phyloP scores from a whole-genome alignment of 2,797 vertebrate species.

The Euphonia xanthogaster region DNA sequence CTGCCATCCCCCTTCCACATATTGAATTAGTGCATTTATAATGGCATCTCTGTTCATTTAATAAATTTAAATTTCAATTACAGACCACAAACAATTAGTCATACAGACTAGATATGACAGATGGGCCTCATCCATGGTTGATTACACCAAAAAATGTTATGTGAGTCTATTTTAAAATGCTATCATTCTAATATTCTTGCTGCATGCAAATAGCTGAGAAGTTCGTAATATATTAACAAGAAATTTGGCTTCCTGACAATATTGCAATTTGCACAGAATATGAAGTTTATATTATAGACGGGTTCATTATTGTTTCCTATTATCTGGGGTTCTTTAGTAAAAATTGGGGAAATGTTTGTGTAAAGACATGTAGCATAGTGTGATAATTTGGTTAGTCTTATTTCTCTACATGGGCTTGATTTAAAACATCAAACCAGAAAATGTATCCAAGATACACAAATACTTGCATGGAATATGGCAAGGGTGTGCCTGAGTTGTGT shows the following conservation, averaged over 20 bases:
- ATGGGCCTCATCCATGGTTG: constrained; percentile 48
- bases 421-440: background rate
- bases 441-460: background rate
- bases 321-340: background rate
- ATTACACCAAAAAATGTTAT: constrained; percentile 41
- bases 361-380: background rate
- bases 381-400: background rate
- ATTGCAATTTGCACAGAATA: background rate
- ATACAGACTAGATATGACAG: constrained; percentile 54
- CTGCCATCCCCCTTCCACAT: constrained; percentile 12
- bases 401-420: background rate
- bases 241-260: constrained; percentile 15
- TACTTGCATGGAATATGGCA: background rate
- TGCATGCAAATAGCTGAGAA: constrained; percentile 33
- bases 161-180: constrained; percentile 60
- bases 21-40: constrained; percentile 47
- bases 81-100: constrained; percentile 54
- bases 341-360: background rate
- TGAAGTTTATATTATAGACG: background rate
- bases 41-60: constrained; percentile 47
- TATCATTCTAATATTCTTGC: constrained; percentile 14
- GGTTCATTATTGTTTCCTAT: background rate
- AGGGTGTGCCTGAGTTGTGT: background rate
- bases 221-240: background rate
- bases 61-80: constrained; percentile 64